phyloP scores from a whole-genome alignment of 2,888 invertebrate species.

The Mesorhabditis sp. region DNA sequence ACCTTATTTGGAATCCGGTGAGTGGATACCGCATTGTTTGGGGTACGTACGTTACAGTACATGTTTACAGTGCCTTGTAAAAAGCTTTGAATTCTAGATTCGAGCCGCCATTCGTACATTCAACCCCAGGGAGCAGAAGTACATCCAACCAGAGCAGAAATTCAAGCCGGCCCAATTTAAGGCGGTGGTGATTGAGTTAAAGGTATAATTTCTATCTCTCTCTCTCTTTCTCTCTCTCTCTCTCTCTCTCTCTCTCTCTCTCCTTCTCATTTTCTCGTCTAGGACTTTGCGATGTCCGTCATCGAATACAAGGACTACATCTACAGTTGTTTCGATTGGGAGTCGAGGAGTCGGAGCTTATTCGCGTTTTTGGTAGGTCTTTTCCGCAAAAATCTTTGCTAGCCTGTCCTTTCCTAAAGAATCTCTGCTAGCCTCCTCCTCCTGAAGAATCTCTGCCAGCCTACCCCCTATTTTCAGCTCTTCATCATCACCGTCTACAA shows the following conservation, averaged over 20 bases:
- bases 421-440: too few relatives aligned
- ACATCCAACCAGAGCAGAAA: slow-evolving; percentile 87
- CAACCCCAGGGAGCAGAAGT: slow-evolving; percentile 90
- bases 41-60: neutral
- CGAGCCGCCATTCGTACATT: slow-evolving; percentile 86
- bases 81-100: slow-evolving; percentile 61
- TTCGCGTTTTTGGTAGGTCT: slow-evolving; percentile 68
- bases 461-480: slow-evolving; percentile 60
- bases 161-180: slow-evolving; percentile 69
- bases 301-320: slow-evolving; percentile 84
- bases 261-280: slow-evolving; percentile 56
- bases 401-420: too few relatives aligned
- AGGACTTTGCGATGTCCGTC: slow-evolving; percentile 81
- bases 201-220: too few relatives aligned
- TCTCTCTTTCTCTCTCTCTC: too few relatives aligned
- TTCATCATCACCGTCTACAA: slow-evolving; percentile 87
- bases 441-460: too few relatives aligned
- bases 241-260: too few relatives aligned
- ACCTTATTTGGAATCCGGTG: slow-evolving; percentile 85
- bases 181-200: too few relatives aligned
- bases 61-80: neutral
- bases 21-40: slow-evolving; percentile 55
- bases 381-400: neutral
- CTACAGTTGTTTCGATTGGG: slow-evolving; percentile 96
- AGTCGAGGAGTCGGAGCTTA: slow-evolving; percentile 79